Base-by-base conservation (phyloP, 2,797 vertebrate species). In the Gymnoscopelus braueri region DNA sequence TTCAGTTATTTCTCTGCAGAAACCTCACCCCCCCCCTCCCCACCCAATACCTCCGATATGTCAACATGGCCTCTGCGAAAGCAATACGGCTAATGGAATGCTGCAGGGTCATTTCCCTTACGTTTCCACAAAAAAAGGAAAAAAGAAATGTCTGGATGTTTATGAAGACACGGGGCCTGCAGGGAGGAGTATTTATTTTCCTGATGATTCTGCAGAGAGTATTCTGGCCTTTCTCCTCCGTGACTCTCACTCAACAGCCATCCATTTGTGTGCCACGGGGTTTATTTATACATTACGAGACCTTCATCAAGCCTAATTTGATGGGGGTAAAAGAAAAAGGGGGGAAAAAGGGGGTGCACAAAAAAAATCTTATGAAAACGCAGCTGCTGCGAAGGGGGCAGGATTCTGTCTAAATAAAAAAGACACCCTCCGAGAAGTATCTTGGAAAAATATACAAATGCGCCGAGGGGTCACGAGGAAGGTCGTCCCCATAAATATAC, bases 271-370 rank as follows among this genome's bases (percentile, higher is more conserved):
- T 82, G 90, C 92, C 91, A 83, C 74, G 23, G 71, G 69, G 93
- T 94, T 95, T 95, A 94, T 94, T 95, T 95, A 93, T 93, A 91
- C 88, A 84, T 88, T 83, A 87, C 85, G 88, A 92, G n/a, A 92
- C 91, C 92, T 93, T 94, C 93, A 94, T 94, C 92, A 93, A 89
- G 88, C 85, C 91, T 93, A 94, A 94, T 94, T 94, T 93, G 90
- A 93, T 82, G 88, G 88, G 78, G 80, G 83, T 71, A 1, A 87
- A 85, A 87, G 88, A 87, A 88, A 75, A 62, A 61, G 68, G 13
- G 64, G 67, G 11, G 47, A 29, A 60, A 74, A n/a, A n/a, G n/a
- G 55, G 82, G 82, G 82, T 84, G 84, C 84, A 84, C 80, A 66
- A 71, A 67, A 65, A 77, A 86, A 87, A 86, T 86, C 93, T 89